These are phyloP conservation scores for Botia kubotai DNA, from an alignment of 2,797 vertebrate species.

Conservation along the genomic window DNA sequence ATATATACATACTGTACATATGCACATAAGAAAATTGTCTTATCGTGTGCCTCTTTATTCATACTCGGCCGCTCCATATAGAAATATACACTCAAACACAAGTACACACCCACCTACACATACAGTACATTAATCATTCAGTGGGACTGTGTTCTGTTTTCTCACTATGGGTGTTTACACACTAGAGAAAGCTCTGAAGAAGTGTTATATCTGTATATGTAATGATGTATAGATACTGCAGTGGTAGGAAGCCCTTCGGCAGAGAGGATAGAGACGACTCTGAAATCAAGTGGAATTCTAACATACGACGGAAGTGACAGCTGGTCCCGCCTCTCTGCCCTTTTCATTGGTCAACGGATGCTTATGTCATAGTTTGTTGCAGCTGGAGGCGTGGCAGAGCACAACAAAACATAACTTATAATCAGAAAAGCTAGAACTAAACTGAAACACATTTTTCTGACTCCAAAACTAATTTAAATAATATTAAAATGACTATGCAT, in stretches of 20 bases:
- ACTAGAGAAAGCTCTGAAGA: background rate
- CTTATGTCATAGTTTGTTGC: background rate
- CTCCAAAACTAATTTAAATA: too few relatives aligned
- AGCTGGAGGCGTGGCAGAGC: too few relatives aligned
- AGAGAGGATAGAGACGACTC: background rate
- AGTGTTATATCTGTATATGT: too few relatives aligned
- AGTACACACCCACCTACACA: background rate
- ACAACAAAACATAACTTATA: too few relatives aligned
- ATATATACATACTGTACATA: slow-evolving; percentile 1
- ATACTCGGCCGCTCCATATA: background rate
- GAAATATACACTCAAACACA: background rate
- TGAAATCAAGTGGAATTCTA: background rate
- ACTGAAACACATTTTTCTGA: too few relatives aligned
- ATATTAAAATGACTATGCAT: too few relatives aligned
- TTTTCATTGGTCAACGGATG: background rate
- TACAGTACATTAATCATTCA: background rate
- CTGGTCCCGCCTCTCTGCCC: background rate
- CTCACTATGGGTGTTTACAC: background rate
- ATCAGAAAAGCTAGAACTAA: too few relatives aligned
- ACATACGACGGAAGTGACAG: background rate
- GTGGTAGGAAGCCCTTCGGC: background rate
- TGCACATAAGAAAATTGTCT: slow-evolving; percentile 1
- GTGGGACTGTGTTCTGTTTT: background rate
- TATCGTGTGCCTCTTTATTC: background rate
- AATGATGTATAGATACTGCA: too few relatives aligned